A percentile compares a stretch with the other conserved stretches of the same genome.
These are phyloP conservation scores for Epinotia bilunana DNA, from an alignment of 2,888 invertebrate genomes.

Conservation along the genomic window DNA sequence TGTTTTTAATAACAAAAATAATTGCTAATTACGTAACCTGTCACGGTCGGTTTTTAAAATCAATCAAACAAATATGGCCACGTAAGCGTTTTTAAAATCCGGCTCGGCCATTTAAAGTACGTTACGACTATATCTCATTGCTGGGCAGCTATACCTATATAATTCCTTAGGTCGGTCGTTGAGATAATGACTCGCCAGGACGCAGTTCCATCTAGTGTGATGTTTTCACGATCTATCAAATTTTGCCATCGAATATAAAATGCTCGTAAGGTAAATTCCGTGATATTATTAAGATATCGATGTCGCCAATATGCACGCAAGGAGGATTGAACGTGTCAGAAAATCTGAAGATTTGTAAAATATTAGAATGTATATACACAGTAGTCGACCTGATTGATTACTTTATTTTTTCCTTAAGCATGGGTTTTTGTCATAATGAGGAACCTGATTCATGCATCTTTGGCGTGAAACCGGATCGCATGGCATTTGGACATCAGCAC, in stretches of 20 bases:
- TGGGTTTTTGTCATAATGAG: too few species aligned
- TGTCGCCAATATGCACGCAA: too few species aligned
- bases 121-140: not conserved
- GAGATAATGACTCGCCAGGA: not conserved
- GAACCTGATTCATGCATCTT: too few species aligned
- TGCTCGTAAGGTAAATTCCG: too few species aligned
- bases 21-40: slow-evolving; percentile 20
- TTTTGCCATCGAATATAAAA: not conserved
- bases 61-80: not conserved
- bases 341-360: too few species aligned
- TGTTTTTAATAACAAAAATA: slow-evolving; percentile 36
- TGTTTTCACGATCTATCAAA: not conserved
- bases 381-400: too few species aligned
- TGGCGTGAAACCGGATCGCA: too few species aligned
- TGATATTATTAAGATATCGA: too few species aligned
- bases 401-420: too few species aligned
- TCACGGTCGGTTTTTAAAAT: not conserved
- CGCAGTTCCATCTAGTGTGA: not conserved
- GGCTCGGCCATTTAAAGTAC: not conserved
- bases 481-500: slow-evolving; percentile 9
- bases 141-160: not conserved
- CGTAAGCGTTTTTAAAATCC: not conserved
- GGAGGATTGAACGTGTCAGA: too few species aligned
- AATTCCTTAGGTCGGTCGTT: not conserved
- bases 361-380: not conserved